phyloP scores from a whole-genome alignment of 2,888 invertebrate species.

The Platypus cylindrus region DNA sequence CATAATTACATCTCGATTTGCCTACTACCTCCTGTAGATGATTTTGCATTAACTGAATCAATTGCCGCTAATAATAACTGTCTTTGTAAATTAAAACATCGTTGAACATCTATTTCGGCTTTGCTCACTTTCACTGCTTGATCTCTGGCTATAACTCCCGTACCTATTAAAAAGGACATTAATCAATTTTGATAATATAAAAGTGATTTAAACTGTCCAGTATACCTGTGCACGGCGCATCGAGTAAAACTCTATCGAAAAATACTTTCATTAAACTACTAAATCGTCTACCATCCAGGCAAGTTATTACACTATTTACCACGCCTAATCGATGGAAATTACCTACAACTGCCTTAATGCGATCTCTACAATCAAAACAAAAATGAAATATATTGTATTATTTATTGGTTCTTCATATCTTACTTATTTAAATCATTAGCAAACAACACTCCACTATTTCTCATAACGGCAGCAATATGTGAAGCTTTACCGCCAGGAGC shows the following conservation, averaged over 20 bases:
- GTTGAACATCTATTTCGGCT: slow-evolving; percentile 77
- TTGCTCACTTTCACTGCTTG: slow-evolving; percentile 89
- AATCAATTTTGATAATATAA: no score
- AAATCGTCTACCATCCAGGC: slow-evolving; percentile 80
- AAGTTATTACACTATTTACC: slow-evolving; percentile 81
- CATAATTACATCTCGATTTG: background rate
- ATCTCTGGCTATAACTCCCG: slow-evolving; percentile 96
- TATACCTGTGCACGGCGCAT: slow-evolving; percentile 92
- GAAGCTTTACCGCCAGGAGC: slow-evolving; percentile 99
- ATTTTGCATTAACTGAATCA: slow-evolving; percentile 87
- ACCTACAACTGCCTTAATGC: slow-evolving; percentile 85
- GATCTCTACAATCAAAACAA: slow-evolving; percentile 36
- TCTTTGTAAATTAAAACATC: slow-evolving; percentile 85
- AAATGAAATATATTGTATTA: background rate
- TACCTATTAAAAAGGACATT: slow-evolving; percentile 43
- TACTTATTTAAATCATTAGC: slow-evolving; percentile 84
- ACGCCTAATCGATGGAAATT: slow-evolving; percentile 95
- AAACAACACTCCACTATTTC: slow-evolving; percentile 91
- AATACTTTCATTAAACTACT: slow-evolving; percentile 74
- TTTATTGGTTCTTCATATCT: background rate
- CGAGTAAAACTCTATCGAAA: slow-evolving; percentile 79
- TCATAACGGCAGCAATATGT: slow-evolving; percentile 96
- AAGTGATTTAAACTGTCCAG: no score
- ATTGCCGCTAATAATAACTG: slow-evolving; percentile 91
- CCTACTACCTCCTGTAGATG: slow-evolving; percentile 53